These are phyloP conservation scores for Arion vulgaris DNA, from an alignment of 1,140 invertebrate genomes.

Conservation along the genomic window DNA sequence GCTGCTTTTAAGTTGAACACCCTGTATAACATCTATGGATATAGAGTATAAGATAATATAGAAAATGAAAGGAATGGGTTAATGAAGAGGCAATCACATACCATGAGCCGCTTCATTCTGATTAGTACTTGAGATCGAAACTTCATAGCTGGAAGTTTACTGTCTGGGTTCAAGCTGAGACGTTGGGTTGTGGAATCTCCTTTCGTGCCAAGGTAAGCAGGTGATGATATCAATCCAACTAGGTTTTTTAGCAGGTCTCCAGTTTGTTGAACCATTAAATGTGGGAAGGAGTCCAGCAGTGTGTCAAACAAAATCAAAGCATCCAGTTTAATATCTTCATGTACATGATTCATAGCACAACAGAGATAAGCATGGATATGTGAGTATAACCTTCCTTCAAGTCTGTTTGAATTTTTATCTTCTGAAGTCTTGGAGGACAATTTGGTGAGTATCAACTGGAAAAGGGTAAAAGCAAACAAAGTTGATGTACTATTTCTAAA, in stretches of 20 bases:
- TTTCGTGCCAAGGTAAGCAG: constrained; percentile 45
- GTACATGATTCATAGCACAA: constrained; percentile 90
- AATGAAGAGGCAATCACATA: no score
- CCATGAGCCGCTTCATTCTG: constrained; percentile 18
- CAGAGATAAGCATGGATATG: constrained; percentile 83
- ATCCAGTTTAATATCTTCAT: constrained; percentile 84
- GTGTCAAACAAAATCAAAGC: constrained; percentile 82
- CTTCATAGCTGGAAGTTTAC: constrained; percentile 45
- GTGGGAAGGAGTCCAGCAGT: constrained; percentile 77
- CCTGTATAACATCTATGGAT: no score
- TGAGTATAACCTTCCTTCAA: constrained; percentile 80
- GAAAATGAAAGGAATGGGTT: no score
- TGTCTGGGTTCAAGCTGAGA: constrained; percentile 60
- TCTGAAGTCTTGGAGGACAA: constrained; percentile 6
- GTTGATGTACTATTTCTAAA: background rate
- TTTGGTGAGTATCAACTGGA: constrained; percentile 19
- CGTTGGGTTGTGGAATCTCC: constrained; percentile 40
- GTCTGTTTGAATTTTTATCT: constrained; percentile 67
- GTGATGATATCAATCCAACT: constrained; percentile 80
- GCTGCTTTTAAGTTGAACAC: no score
- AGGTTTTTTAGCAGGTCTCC: constrained; percentile 83
- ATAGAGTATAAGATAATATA: no score
- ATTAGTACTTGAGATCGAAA: constrained; percentile 18
- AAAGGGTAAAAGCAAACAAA: background rate
- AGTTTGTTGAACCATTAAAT: constrained; percentile 78